Evolutionary conservation across 2,113 vertebrate species (phyloP).

Genomic region (Formicarius rufipectus): DNA sequence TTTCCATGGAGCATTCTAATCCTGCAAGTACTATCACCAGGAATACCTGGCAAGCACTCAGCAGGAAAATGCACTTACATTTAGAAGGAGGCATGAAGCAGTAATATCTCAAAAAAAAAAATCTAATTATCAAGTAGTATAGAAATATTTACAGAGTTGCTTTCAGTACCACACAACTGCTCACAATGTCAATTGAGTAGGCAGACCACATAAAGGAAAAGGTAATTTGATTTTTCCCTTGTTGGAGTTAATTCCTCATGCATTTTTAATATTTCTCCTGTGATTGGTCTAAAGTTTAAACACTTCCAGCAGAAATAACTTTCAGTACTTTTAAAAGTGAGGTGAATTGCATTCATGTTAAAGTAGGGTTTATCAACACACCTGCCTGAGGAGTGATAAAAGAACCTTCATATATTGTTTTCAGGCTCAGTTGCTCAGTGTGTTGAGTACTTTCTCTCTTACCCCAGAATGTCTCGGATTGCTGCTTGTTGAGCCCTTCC

Average conservation of each 20-base stretch:
- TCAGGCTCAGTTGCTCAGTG: neutral
- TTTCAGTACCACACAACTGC: neutral
- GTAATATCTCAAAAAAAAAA: neutral
- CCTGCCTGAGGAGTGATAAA: neutral
- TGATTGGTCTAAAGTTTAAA: neutral
- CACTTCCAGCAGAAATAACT: neutral
- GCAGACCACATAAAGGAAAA: neutral
- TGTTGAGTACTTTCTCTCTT: neutral
- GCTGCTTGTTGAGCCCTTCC: neutral
- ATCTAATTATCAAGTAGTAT: neutral
- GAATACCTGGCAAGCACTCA: neutral
- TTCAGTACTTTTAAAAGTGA: neutral
- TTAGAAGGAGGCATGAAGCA: neutral
- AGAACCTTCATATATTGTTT: neutral
- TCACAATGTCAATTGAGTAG: neutral
- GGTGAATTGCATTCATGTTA: neutral
- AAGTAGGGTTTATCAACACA: neutral
- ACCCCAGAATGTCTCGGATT: accelerated
- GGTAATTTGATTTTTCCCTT: neutral
- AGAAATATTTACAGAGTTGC: neutral
- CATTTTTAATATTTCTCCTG: neutral
- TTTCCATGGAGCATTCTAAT: neutral
- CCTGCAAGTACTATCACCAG: neutral
- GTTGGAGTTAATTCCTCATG: neutral
- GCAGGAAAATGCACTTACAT: neutral